Conservation (phyloP, 2,113 vertebrate species). For the Elanoides forficatus region DNA sequence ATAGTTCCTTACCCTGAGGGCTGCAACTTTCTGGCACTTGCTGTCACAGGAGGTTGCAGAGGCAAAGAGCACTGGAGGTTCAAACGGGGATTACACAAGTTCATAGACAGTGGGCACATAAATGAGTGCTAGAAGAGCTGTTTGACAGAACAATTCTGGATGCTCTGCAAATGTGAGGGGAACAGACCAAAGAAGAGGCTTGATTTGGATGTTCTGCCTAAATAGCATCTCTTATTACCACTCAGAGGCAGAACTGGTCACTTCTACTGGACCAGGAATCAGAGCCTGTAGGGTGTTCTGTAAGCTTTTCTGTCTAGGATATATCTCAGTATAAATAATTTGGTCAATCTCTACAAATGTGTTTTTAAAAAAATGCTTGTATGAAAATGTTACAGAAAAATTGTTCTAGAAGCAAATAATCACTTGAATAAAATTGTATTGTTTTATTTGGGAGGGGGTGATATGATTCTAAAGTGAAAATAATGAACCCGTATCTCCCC, state of each 20-base stretch:
- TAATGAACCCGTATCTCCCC: neutral
- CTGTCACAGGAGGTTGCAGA: neutral
- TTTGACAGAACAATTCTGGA: neutral
- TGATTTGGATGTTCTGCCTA: neutral
- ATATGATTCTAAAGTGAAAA: neutral
- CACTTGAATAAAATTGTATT: neutral
- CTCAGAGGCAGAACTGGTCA: neutral
- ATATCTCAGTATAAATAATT: neutral
- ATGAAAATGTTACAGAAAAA: neutral
- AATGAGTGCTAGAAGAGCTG: too few species aligned
- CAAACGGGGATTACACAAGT: neutral
- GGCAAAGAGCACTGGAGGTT: neutral
- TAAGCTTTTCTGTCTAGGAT: neutral
- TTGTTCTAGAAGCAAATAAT: neutral
- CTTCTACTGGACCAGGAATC: neutral
- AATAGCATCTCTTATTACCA: neutral
- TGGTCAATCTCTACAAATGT: neutral
- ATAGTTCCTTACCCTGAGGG: neutral
- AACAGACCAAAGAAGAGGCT: neutral
- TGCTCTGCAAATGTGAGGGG: neutral
- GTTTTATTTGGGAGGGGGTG: neutral
- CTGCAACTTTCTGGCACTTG: neutral
- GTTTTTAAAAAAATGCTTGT: neutral
- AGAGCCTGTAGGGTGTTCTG: neutral
- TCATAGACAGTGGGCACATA: fast-evolving